Base-by-base conservation (phyloP, 2,797 vertebrate species). In the Tapera naevia region DNA sequence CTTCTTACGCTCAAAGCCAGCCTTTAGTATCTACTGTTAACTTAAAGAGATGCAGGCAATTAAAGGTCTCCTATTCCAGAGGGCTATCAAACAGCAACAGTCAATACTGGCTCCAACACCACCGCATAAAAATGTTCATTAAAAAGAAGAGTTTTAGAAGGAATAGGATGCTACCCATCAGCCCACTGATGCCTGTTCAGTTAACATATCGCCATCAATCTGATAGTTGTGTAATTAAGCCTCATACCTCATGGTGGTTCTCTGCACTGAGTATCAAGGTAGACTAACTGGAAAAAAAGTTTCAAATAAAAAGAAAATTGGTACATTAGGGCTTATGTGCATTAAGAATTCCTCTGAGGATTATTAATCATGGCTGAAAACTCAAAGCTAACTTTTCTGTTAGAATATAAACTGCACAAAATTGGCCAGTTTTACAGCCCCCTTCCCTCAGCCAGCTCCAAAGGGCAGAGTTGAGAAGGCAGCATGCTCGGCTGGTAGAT, bases 211-310 rank as follows among this genome's bases (percentile, higher is more conserved):
- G 5, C 60, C 71, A 50, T 75, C 39, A 43, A 37, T 67, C 75
- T 76, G 70, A 78, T 24, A 66, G 67, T 11, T 91, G 64, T 73
- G 46, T 93, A 93, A 96, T 92, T 91, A 94, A 96, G 46, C n/a
- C 39, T 81, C 35, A 10, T 76, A 50, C 21, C 54, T 81, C 71
- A 72, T n/a, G 23, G 28, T 41, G 15, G 43, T 91, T 79, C 46
- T 93, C 74, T 71, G 25, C 23, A 69, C 11, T 33, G 53, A 79
- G 48, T 65, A 51, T 74, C 53, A n/a, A 65, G 33, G 60, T 25
- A 84, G 78, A 89, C 46, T 72, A 69, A 91, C 45, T 51, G 30
- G 58, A 79, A 80, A 75, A n/a, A 87, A 90, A 24, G 12, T 37
- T 80, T 72, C 32, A 84, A 76, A 61, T 64, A 57, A 84, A 89